These are phyloP conservation scores for Cerceris rybyensis DNA, from an alignment of 2,888 invertebrate species.

Conservation along the genomic window DNA sequence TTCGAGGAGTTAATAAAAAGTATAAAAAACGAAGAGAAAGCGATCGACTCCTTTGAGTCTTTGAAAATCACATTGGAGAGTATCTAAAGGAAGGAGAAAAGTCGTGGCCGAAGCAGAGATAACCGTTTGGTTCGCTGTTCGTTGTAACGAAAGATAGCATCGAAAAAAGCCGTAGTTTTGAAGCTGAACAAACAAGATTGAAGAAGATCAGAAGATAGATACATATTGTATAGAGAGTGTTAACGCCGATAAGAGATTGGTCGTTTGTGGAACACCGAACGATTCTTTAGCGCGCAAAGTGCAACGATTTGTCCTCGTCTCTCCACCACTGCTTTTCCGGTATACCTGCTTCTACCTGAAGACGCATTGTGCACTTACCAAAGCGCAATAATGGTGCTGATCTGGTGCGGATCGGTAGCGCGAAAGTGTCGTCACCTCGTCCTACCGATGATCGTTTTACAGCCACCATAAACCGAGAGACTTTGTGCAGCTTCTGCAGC, in stretches of 20 bases:
- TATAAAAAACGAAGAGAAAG: too few species aligned
- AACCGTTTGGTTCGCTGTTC: not conserved
- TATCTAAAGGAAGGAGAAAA: not conserved
- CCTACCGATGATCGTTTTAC: slow-evolving; percentile 77
- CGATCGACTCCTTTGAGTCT: too few species aligned
- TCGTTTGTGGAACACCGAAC: not conserved
- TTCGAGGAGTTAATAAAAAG: too few species aligned
- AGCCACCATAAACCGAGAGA: slow-evolving; percentile 70
- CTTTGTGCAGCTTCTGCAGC: slow-evolving; percentile 62
- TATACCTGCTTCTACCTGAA: slow-evolving; percentile 18
- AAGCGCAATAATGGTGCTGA: slow-evolving; percentile 43
- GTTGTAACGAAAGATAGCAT: not conserved
- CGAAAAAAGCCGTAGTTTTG: not conserved
- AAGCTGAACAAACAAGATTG: slow-evolving; percentile 54
- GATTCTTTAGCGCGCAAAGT: slow-evolving; percentile 12
- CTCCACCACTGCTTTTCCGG: not conserved
- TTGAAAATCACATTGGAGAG: too few species aligned
- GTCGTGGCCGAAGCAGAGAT: not conserved
- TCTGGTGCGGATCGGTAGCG: slow-evolving; percentile 72
- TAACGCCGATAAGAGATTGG: not conserved
- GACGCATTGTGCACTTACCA: slow-evolving; percentile 26
- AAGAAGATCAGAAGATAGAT: slow-evolving; percentile 29
- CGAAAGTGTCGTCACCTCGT: slow-evolving; percentile 78
- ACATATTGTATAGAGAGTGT: not conserved
- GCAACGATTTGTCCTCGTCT: slow-evolving; percentile 23